A percentile compares a stretch with the other conserved stretches of the same genome.
Conservation (phyloP, 2,113 vertebrate species). For the Myiopsitta monachus region DNA sequence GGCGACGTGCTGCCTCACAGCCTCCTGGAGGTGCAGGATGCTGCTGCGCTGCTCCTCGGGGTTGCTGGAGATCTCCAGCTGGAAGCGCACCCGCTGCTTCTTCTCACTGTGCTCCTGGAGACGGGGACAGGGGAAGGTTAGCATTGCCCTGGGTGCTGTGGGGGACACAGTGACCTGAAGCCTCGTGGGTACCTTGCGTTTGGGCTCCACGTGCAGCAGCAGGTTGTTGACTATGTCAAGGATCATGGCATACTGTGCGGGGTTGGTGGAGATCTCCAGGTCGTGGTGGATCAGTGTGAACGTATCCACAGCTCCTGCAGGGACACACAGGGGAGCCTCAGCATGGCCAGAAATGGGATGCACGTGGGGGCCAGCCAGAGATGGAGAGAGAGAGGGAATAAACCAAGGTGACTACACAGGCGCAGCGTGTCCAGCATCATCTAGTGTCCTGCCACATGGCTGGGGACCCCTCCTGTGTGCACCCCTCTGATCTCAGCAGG, state of each 20-base stretch:
- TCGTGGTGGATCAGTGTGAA: conserved; percentile 98
- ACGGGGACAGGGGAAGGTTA: background rate
- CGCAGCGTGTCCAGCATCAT: background rate
- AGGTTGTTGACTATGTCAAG: conserved; percentile 98
- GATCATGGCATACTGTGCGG: conserved; percentile 97
- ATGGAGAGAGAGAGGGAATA: background rate
- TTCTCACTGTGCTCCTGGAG: conserved; percentile 96
- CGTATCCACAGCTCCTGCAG: conserved; percentile 91
- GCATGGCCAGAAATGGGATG: background rate
- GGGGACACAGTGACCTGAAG: fast-evolving
- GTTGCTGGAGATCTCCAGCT: conserved; percentile 98
- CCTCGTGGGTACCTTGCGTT: conserved; percentile 83
- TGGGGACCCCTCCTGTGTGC: background rate
- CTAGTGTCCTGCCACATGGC: background rate
- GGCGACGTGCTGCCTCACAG: conserved; percentile 91
- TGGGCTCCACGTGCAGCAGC: conserved; percentile 93
- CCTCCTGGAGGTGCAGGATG: conserved; percentile 94
- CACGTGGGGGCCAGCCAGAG: background rate
- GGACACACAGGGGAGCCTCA: background rate
- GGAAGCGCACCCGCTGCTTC: conserved; percentile 97
- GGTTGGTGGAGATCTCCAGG: conserved; percentile 97
- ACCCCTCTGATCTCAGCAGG: background rate
- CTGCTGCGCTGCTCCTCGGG: conserved; percentile 97
- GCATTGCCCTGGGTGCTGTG: background rate
- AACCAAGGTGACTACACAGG: background rate